phyloP scores from a whole-genome alignment of 2,888 invertebrate genomes.

The Baccha elongata region DNA sequence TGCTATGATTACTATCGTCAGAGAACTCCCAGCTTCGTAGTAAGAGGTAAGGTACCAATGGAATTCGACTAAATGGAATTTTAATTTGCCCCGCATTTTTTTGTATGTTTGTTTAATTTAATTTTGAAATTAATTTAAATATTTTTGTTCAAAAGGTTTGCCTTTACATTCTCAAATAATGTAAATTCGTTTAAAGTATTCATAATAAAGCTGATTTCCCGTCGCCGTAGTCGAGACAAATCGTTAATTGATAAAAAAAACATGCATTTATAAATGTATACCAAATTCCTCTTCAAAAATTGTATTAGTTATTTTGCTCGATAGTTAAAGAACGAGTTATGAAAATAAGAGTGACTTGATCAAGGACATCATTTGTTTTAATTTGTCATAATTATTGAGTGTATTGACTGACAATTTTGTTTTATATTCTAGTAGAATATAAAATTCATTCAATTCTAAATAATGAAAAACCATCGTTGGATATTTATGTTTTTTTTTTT shows the following conservation, averaged over 20 bases:
- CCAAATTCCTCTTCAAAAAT: conserved; percentile 2
- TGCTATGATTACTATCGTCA: conserved; percentile 53
- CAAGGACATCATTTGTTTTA: too few relatives aligned
- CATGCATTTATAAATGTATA: background rate
- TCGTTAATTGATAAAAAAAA: background rate
- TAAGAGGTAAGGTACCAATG: conserved; percentile 37
- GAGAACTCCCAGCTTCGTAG: conserved; percentile 11
- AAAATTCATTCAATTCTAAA: too few relatives aligned
- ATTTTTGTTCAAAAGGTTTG: background rate
- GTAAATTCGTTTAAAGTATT: background rate
- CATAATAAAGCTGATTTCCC: background rate
- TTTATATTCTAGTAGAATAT: too few relatives aligned
- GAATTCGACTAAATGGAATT: conserved; percentile 13
- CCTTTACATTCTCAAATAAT: background rate
- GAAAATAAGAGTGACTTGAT: background rate
- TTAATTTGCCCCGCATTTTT: background rate
- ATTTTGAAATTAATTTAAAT: conserved; percentile 18
- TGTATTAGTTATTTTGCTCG: too few relatives aligned
- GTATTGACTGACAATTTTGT: background rate
- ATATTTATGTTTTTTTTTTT: too few relatives aligned
- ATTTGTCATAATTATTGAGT: background rate
- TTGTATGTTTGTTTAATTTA: background rate
- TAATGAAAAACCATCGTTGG: too few relatives aligned
- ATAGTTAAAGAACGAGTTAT: background rate
- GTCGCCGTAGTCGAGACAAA: background rate